phyloP scores from a whole-genome alignment of 2,888 invertebrate species.

The Drosophila histrio region DNA sequence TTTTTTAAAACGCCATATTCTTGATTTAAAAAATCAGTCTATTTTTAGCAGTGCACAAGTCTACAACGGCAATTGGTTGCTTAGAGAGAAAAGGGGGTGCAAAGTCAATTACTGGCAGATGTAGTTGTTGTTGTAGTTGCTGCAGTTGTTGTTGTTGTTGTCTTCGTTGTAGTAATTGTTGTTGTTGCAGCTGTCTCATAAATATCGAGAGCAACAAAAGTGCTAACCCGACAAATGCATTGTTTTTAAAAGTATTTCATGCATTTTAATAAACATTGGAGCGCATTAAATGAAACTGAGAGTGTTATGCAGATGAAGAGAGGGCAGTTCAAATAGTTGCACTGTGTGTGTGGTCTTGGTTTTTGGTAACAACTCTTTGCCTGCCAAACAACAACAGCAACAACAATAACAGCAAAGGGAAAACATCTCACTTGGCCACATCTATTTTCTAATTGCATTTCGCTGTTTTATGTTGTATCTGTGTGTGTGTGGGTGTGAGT shows the following conservation, averaged over 20 bases:
- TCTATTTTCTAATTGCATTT: conserved; percentile 77
- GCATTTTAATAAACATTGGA: conserved; percentile 73
- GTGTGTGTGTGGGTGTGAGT: background rate
- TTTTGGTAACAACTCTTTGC: conserved; percentile 33
- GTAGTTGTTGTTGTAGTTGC: conserved; percentile 31
- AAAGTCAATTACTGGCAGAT: conserved; percentile 62
- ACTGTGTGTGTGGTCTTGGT: conserved; percentile 33
- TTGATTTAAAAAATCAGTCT: background rate
- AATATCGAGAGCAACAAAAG: conserved; percentile 58
- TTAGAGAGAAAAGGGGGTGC: conserved; percentile 34
- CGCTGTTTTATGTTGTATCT: conserved; percentile 45
- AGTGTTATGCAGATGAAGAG: conserved; percentile 3
- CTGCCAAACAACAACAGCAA: conserved; percentile 25
- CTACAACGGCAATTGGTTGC: conserved; percentile 55
- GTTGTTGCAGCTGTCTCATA: conserved; percentile 58
- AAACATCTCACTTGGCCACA: conserved; percentile 56
- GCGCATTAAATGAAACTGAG: conserved; percentile 66
- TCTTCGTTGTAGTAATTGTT: conserved; percentile 12
- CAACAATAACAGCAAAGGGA: conserved; percentile 30
- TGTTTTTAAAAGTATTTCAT: conserved; percentile 66
- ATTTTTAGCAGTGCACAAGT: background rate
- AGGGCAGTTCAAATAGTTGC: background rate
- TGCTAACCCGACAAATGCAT: conserved; percentile 49
- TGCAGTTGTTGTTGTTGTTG: conserved; percentile 17
- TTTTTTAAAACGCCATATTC: too few species aligned